A percentile compares a stretch with the other conserved stretches of the same genome.
These are phyloP conservation scores for Remorina albescens DNA, from an alignment of 2,797 vertebrate species.

Conservation along the genomic window DNA sequence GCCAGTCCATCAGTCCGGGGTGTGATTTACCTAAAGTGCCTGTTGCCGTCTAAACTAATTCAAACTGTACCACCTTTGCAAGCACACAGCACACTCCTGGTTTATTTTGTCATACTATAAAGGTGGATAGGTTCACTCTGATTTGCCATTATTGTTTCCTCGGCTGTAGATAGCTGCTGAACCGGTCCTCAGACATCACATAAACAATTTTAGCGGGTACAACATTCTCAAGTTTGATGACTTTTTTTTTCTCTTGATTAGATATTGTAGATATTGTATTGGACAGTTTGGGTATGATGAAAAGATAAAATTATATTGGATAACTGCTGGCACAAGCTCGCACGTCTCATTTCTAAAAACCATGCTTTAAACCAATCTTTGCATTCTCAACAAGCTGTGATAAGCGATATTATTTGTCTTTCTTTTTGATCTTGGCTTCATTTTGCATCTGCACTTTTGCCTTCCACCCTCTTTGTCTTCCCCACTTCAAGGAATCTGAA, in stretches of 20 bases:
- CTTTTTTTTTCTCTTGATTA: slow-evolving; percentile 27
- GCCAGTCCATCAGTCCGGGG: slow-evolving; percentile 40
- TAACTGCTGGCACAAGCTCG: slow-evolving; percentile 35
- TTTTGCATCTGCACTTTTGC: slow-evolving; percentile 32
- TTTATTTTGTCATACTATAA: slow-evolving; percentile 35
- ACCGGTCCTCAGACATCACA: slow-evolving; percentile 17
- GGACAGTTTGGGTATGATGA: slow-evolving; percentile 41
- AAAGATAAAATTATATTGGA: slow-evolving; percentile 45
- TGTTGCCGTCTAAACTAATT: slow-evolving; percentile 33
- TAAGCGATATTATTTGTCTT: slow-evolving; percentile 44
- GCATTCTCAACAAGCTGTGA: slow-evolving; percentile 39
- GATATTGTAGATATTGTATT: too few species aligned
- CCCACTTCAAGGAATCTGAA: slow-evolving; percentile 43
- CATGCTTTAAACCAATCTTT: slow-evolving; percentile 26
- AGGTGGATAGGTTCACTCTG: slow-evolving; percentile 17
- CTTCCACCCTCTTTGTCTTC: slow-evolving; percentile 29
- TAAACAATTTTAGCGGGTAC: slow-evolving; percentile 17
- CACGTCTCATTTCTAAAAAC: slow-evolving; percentile 39
- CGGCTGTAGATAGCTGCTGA: slow-evolving; percentile 12
- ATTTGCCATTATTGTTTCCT: slow-evolving; percentile 37
- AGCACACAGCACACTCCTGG: slow-evolving; percentile 17
- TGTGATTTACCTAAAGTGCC: slow-evolving; percentile 50
- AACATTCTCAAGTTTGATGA: slow-evolving; percentile 26
- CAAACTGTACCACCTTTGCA: slow-evolving; percentile 34
- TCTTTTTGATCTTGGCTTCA: slow-evolving; percentile 32